phyloP scores from a whole-genome alignment of 2,113 vertebrate genomes.

The Sinocyclocheilus rhinocerous region DNA sequence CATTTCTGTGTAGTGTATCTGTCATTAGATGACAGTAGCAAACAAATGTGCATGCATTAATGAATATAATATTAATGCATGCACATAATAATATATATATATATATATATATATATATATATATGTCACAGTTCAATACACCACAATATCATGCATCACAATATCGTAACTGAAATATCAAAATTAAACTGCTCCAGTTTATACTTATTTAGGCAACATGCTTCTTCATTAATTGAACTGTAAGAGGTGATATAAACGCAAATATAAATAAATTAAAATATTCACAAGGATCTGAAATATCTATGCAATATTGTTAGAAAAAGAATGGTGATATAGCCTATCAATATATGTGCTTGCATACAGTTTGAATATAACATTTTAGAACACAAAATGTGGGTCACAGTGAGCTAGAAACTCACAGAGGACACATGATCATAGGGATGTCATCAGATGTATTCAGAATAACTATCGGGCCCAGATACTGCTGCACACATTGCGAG shows the following conservation, averaged over 20 bases:
- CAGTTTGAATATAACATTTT: not conserved
- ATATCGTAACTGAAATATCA: not conserved
- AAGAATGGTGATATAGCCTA: not conserved
- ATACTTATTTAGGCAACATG: not conserved
- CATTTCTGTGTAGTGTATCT: too few species aligned
- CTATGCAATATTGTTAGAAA: not conserved
- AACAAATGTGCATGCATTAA: too few species aligned
- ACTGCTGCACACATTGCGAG: not conserved
- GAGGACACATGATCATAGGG: not conserved
- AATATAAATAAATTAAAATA: not conserved
- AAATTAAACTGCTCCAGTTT: not conserved
- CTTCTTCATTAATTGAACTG: too few species aligned
- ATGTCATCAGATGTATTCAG: constrained; percentile 7
- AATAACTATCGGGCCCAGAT: not conserved
- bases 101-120: too few species aligned
- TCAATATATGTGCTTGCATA: not conserved
- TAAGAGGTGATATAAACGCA: not conserved
- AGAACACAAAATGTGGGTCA: not conserved
- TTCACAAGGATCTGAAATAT: too few species aligned
- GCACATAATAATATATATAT: too few species aligned
- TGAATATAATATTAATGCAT: too few species aligned
- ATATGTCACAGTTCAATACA: not conserved
- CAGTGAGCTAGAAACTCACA: not conserved
- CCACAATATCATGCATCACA: too few species aligned
- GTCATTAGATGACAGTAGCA: too few species aligned